These are phyloP conservation scores for Carduelis carduelis DNA, from an alignment of 2,797 vertebrate species.

Conservation along the genomic window DNA sequence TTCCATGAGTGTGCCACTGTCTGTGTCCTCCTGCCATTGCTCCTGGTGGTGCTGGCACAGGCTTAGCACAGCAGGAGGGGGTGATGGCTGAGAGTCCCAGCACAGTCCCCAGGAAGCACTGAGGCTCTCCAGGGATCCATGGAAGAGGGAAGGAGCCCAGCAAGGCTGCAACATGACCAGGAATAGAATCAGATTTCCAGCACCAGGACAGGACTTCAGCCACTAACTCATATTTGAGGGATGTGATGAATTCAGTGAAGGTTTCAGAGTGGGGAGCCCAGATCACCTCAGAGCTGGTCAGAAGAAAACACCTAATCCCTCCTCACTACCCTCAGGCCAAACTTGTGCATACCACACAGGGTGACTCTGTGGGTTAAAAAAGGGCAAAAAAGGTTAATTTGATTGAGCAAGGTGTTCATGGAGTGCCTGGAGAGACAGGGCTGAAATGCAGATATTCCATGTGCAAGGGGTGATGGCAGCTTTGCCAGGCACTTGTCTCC, in stretches of 20 bases:
- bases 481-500: neutral
- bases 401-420: neutral
- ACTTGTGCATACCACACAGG: neutral
- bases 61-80: fast-evolving
- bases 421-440: neutral
- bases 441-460: fast-evolving
- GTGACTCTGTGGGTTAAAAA: neutral
- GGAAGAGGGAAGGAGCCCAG: neutral
- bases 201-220: neutral
- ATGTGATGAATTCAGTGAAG: neutral
- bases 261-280: neutral
- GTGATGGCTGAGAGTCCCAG: neutral
- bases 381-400: neutral
- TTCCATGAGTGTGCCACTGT: neutral
- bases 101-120: neutral
- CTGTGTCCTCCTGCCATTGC: neutral
- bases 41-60: neutral
- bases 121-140: neutral
- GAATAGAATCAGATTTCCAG: neutral
- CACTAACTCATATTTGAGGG: neutral
- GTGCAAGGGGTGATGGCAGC: fast-evolving
- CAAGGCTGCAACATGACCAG: neutral
- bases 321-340: neutral
- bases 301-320: neutral
- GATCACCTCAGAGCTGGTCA: neutral